Conservation (phyloP, 2,113 vertebrate species). For the Gymnobelideus leadbeateri region DNA sequence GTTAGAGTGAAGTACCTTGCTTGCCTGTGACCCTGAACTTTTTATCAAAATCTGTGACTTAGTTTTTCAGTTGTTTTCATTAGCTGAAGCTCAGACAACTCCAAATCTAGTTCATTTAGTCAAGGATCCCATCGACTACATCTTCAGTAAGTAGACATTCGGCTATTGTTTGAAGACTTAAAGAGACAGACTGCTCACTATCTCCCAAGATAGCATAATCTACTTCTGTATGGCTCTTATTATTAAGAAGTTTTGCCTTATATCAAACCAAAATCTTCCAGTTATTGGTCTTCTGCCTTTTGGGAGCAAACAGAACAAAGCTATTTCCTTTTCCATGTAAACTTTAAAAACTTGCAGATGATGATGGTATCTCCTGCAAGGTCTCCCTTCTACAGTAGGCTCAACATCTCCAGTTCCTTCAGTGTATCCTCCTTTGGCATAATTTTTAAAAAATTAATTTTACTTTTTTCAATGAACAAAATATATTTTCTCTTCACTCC, state of each 20-base stretch:
- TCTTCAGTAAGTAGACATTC: background rate
- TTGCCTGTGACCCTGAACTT: constrained; percentile 16
- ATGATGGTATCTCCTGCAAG: background rate
- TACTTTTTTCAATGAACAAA: background rate
- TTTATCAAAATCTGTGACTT: constrained; percentile 9
- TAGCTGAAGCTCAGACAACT: background rate
- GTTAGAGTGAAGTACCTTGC: background rate
- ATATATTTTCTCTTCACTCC: background rate
- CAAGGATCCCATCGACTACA: background rate
- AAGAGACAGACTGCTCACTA: too few relatives aligned
- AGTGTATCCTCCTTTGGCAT: too few relatives aligned
- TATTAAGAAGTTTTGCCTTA: too few relatives aligned
- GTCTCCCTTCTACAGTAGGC: background rate
- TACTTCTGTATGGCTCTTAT: too few relatives aligned
- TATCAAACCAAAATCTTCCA: too few relatives aligned
- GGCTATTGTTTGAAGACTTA: background rate
- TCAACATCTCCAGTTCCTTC: background rate
- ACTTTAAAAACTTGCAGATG: background rate
- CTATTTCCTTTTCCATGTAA: background rate
- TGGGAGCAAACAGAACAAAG: background rate
- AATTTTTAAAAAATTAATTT: too few relatives aligned
- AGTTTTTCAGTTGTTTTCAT: constrained; percentile 29
- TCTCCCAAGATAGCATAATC: too few relatives aligned
- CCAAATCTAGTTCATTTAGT: background rate
- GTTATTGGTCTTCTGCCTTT: background rate